phyloP scores from a whole-genome alignment of 1,140 invertebrate species.

The Batillaria attramentaria region DNA sequence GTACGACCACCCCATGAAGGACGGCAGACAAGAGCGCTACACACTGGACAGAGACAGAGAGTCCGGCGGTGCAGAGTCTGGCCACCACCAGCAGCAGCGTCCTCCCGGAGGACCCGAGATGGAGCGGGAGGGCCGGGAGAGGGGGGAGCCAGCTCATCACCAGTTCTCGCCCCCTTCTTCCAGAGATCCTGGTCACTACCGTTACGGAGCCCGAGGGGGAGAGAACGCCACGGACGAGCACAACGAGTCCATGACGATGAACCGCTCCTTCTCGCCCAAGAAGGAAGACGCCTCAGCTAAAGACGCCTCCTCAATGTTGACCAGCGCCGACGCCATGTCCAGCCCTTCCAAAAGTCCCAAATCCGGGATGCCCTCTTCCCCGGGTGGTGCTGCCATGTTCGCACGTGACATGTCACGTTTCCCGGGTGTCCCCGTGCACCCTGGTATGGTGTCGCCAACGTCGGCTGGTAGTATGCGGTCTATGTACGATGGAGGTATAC shows the following conservation, averaged over 20 bases:
- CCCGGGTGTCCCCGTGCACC: constrained; percentile 29
- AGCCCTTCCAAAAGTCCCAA: background rate
- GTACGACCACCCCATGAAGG: no score
- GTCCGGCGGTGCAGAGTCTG: no score
- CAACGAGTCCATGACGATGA: background rate
- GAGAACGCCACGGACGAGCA: constrained; percentile 9
- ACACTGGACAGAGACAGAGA: no score
- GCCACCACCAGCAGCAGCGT: background rate
- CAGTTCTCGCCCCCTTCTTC: constrained; percentile 5
- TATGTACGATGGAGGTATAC: no score
- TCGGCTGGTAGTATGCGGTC: no score
- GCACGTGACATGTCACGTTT: constrained; percentile 11
- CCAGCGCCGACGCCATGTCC: background rate
- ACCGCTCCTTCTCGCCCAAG: no score
- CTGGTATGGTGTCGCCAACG: constrained; percentile 28
- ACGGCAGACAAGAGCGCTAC: no score
- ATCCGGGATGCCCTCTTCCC: constrained; percentile 4
- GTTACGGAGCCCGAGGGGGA: background rate
- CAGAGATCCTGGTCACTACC: background rate
- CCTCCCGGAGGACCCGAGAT: background rate
- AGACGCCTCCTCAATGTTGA: background rate
- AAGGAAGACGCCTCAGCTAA: no score
- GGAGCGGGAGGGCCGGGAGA: no score
- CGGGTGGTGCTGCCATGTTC: background rate
- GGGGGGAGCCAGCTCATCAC: background rate